Evolutionary conservation across 2,888 invertebrate genomes (phyloP).

Genomic region (Deilephila porcellus): DNA sequence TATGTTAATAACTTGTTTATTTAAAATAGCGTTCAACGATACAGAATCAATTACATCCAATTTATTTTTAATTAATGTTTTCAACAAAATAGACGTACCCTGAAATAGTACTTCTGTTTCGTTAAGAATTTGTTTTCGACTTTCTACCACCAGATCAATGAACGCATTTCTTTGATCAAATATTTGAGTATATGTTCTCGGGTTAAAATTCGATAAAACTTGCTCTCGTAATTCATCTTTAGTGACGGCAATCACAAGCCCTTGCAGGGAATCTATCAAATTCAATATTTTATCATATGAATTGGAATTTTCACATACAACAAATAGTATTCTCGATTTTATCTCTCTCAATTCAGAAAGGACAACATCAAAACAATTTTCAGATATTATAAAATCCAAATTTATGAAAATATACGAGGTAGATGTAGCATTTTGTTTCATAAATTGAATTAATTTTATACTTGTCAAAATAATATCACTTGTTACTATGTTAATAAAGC

Average conservation of each 20-base stretch:
- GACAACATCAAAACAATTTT: conserved; percentile 36
- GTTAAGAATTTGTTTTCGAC: conserved; percentile 29
- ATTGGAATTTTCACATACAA: conserved; percentile 5
- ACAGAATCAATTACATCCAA: conserved; percentile 15
- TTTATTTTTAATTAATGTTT: conserved; percentile 12
- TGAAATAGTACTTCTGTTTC: conserved; percentile 14
- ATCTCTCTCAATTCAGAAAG: conserved; percentile 14
- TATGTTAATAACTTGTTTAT: conserved; percentile 34
- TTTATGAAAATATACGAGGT: conserved; percentile 32
- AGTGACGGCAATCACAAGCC: neutral
- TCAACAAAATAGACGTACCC: neutral
- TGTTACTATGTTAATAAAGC: conserved; percentile 29
- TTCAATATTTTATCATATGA: conserved; percentile 12
- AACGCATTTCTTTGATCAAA: conserved; percentile 12
- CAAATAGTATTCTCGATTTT: conserved; percentile 1
- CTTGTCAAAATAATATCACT: conserved; percentile 36
- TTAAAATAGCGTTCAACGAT: conserved; percentile 30
- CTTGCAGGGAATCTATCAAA: neutral
- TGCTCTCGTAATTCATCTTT: neutral
- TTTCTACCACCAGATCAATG: conserved; percentile 6
- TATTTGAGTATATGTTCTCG: conserved; percentile 6
- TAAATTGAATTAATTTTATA: conserved; percentile 40
- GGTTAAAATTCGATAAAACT: neutral
- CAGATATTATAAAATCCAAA: conserved; percentile 33
- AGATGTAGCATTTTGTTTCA: conserved; percentile 13